phyloP scores from a whole-genome alignment of 2,797 vertebrate genomes.

The Platalea minor region DNA sequence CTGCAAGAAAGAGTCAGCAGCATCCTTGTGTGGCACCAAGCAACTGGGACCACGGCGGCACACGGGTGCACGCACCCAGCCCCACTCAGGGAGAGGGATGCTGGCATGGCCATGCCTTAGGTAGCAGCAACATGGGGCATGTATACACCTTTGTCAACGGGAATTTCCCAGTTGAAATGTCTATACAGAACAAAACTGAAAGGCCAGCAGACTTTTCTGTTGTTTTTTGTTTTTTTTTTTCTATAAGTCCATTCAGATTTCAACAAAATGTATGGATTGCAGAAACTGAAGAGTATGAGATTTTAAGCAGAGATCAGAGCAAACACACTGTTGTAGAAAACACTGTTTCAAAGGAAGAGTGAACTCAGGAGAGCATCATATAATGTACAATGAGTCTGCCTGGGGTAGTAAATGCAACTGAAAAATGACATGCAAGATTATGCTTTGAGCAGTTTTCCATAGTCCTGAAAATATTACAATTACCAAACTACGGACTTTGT shows the following conservation, averaged over 20 bases:
- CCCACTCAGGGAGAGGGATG: background rate
- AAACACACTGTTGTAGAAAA: background rate
- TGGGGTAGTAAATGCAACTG: background rate
- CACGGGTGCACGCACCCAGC: background rate
- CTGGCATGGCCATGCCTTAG: fast-evolving
- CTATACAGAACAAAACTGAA: background rate
- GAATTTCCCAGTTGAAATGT: background rate
- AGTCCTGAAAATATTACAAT: background rate
- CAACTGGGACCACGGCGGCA: fast-evolving
- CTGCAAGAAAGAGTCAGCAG: background rate
- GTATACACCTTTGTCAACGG: fast-evolving
- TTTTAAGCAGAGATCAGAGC: background rate
- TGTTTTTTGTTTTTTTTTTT: background rate
- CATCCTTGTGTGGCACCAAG: background rate
- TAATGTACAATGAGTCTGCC: background rate
- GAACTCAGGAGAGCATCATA: background rate
- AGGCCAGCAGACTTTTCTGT: background rate
- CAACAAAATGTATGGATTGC: background rate
- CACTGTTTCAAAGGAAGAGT: background rate
- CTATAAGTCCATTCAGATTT: background rate
- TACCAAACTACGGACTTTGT: background rate
- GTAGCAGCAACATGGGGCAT: background rate
- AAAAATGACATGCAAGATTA: background rate
- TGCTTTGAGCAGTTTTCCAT: background rate
- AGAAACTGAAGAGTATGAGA: background rate